Evolutionary conservation across 92 coral and sea anemone species (phyloP).

Genomic region (Umimayanthus kanabou): DNA sequence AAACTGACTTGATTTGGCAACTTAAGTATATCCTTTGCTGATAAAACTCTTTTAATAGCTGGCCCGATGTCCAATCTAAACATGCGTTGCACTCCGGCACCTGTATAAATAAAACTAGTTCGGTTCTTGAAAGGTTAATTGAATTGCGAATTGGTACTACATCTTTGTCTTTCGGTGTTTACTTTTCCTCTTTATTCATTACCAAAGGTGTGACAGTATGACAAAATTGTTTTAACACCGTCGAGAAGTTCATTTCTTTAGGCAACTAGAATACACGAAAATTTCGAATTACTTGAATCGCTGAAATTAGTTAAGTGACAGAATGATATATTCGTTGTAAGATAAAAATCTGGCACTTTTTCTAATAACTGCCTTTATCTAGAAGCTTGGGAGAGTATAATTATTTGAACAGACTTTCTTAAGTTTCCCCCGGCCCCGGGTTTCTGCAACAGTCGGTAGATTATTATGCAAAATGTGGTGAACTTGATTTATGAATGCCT

Average conservation of each 20-base stretch:
- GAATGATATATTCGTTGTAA: conserved; percentile 13
- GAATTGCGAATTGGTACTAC: not conserved
- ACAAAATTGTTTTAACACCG: not conserved
- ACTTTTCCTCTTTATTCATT: not conserved
- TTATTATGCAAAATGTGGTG: not conserved
- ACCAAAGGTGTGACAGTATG: not conserved
- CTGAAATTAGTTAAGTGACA: conserved; percentile 29
- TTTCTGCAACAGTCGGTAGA: not conserved
- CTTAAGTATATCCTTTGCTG: too few species aligned
- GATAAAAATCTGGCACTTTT: conserved; percentile 13
- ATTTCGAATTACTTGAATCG: conserved; percentile 18
- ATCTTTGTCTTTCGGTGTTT: not conserved
- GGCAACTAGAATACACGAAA: conserved; percentile 1
- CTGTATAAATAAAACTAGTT: not conserved
- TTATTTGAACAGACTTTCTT: not conserved
- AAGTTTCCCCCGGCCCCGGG: not conserved
- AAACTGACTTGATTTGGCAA: too few species aligned
- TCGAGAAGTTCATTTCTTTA: conserved; percentile 4
- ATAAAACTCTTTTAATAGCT: too few species aligned
- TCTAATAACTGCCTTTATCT: not conserved
- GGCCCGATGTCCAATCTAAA: too few species aligned
- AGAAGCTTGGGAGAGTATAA: not conserved
- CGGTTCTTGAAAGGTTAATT: not conserved
- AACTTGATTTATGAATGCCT: not conserved
- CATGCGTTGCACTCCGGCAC: not conserved